Conservation (phyloP, 2,113 vertebrate genomes). For the Spea bombifrons region DNA sequence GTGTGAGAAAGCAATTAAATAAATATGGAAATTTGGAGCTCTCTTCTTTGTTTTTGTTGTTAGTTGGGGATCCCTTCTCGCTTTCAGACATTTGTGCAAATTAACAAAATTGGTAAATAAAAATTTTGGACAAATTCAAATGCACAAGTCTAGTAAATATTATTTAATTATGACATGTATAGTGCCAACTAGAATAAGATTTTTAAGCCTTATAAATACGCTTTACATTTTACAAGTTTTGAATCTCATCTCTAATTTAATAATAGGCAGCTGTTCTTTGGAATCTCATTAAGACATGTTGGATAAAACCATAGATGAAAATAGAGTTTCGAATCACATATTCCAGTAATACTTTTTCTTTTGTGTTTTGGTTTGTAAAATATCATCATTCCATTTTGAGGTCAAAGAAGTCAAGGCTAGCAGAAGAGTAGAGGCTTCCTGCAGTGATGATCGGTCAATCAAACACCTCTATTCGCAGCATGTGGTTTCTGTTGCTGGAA, state of each 20-base stretch:
- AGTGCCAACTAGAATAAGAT: no score
- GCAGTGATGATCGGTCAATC: slow-evolving; percentile 62
- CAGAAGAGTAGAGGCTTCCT: slow-evolving; percentile 59
- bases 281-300: slow-evolving; percentile 47
- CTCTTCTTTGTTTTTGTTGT: no score
- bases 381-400: slow-evolving; percentile 61
- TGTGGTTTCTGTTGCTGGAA: slow-evolving; percentile 55
- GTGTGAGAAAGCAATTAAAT: no score
- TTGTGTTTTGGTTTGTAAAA: slow-evolving; percentile 61
- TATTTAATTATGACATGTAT: no score
- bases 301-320: slow-evolving; percentile 48
- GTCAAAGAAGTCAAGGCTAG: slow-evolving; percentile 54
- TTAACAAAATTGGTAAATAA: no score
- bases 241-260: slow-evolving; percentile 10
- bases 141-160: no score
- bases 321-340: slow-evolving; percentile 54
- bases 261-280: not conserved
- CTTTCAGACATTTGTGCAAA: no score
- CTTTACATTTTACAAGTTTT: not conserved
- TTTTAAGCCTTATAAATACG: no score
- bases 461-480: slow-evolving; percentile 59
- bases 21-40: no score
- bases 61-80: no score
- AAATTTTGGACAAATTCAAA: no score
- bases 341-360: slow-evolving; percentile 53